These are phyloP conservation scores for Drosophila mimica DNA, from an alignment of 2,888 invertebrate genomes.

Conservation along the genomic window DNA sequence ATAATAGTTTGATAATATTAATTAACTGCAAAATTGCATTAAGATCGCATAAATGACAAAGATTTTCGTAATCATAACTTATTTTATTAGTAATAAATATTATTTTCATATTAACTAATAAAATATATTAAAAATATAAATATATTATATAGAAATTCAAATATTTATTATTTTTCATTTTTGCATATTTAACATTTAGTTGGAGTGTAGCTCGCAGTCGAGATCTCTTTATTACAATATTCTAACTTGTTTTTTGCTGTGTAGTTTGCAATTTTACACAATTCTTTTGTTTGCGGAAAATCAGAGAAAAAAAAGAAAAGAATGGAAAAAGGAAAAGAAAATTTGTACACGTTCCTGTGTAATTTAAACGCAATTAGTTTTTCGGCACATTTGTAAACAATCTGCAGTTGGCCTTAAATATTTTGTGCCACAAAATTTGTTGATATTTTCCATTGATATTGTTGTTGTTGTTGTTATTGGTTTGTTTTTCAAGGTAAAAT, in stretches of 20 bases:
- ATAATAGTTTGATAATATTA: neutral
- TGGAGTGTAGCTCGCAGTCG: neutral
- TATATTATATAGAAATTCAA: neutral
- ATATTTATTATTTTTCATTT: neutral
- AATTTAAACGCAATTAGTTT: constrained; percentile 76
- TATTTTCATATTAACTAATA: neutral
- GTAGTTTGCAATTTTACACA: constrained; percentile 14
- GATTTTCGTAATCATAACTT: neutral
- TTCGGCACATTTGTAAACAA: constrained; percentile 64
- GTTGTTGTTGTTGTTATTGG: constrained; percentile 18
- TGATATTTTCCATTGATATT: constrained; percentile 39
- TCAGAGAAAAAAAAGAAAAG: neutral
- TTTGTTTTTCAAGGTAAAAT: constrained; percentile 61
- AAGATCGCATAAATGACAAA: neutral
- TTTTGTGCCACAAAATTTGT: constrained; percentile 37
- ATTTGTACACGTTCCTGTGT: constrained; percentile 19
- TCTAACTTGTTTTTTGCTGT: neutral
- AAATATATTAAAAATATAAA: too few species aligned
- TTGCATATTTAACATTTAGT: neutral
- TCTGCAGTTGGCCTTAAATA: constrained; percentile 42
- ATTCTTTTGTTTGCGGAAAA: constrained; percentile 4
- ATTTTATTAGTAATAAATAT: too few species aligned
- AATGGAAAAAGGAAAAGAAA: neutral
- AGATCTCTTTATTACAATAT: neutral
- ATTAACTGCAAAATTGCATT: neutral